Evolutionary conservation across 1,140 invertebrate genomes (phyloP), one percentile per base, ranked within the genome.

Genomic region (Agrilus planipennis): DNA sequence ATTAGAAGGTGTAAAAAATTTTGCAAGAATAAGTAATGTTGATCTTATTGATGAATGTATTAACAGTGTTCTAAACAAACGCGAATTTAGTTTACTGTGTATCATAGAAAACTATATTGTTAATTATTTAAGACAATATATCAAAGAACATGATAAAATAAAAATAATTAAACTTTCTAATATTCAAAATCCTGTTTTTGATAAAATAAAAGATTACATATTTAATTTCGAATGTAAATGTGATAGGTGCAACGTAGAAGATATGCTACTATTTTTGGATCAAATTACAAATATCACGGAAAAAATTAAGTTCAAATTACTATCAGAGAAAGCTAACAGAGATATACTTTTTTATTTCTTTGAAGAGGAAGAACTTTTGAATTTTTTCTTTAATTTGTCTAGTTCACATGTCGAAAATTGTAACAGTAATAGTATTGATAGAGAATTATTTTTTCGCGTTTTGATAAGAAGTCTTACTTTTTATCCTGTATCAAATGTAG

Each of bases 351-450:
- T 30, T 6, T 6, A 30, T 30, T 41, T 41, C 15, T 41, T 42
- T 28, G 4, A 12, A 3, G 39, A 41, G 7, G 4, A 9, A 12
- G 15, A 42, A 12, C 25, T 42, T 28, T 21, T 42, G 11, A 9
- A 23, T 17, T 35, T 16, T 17, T 25, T 35, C 19, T n/a, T 42
- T n/a, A 2, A 14, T 10, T 28, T 35, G 10, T n/a, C 36, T 11
- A 44, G 39, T 22, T 23, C 39, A 4, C 50, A 54, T 31, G 31
- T 41, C 14, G 31, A 15, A 28, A 46, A 41, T 18, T 57, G 50
- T 4, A 32, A 29, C 11, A 11, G 28, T 3, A 29, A 29, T 15
- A 4, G n/a, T 4, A 6, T 4, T 17, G 16, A 7, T 32, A 3
- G 12, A 32, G 7, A 17, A 15, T 4, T 32, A n/a, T n/a, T n/a